These are phyloP conservation scores for Aspidiotus destructor DNA, from an alignment of 2,888 invertebrate genomes.

Conservation along the genomic window DNA sequence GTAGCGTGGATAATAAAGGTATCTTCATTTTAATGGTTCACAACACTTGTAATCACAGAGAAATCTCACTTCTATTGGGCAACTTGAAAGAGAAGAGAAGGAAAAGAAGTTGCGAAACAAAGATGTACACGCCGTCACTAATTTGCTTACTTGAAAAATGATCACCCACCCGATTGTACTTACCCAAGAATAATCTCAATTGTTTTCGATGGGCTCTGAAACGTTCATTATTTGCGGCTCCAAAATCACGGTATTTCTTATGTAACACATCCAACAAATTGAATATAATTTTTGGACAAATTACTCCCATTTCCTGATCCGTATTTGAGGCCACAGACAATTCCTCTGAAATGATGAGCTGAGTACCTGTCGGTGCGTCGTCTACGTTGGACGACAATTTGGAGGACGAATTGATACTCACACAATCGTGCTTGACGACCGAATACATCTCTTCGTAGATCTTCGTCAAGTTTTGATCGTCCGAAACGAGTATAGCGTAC, in stretches of 20 bases:
- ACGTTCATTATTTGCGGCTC: not conserved
- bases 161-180: not conserved
- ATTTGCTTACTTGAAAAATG: too few species aligned
- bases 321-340: slow-evolving; percentile 1
- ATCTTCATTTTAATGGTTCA: too few species aligned
- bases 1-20: too few species aligned
- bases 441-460: slow-evolving; percentile 49
- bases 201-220: not conserved
- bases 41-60: too few species aligned
- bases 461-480: slow-evolving; percentile 42
- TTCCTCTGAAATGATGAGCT: slow-evolving; percentile 16
- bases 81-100: too few species aligned
- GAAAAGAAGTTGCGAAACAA: too few species aligned
- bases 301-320: slow-evolving; percentile 28
- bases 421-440: slow-evolving; percentile 11
- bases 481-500: slow-evolving; percentile 44
- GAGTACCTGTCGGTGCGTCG: slow-evolving; percentile 7
- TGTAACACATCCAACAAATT: slow-evolving; percentile 65
- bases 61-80: too few species aligned
- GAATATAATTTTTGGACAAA: slow-evolving; percentile 47
- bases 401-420: not conserved
- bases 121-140: too few species aligned
- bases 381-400: not conserved
- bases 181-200: not conserved
- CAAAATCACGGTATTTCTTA: slow-evolving; percentile 40